These are phyloP conservation scores for Gracilinanus agilis DNA, from an alignment of 2,113 vertebrate species.

Conservation along the genomic window DNA sequence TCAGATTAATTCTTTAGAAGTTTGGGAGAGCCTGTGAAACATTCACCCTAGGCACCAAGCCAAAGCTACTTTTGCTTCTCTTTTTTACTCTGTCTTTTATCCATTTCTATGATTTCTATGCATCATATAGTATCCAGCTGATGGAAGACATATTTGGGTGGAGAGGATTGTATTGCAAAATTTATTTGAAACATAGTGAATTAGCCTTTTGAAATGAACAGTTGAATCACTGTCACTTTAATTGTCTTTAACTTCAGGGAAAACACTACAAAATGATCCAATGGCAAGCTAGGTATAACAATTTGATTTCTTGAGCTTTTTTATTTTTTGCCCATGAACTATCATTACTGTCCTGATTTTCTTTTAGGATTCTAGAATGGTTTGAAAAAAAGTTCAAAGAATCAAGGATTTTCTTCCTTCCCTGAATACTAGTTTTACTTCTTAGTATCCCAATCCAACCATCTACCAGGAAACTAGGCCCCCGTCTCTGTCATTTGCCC, in stretches of 20 bases:
- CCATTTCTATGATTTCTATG: slow-evolving; percentile 18
- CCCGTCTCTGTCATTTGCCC: not conserved
- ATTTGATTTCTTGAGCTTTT: slow-evolving; percentile 28
- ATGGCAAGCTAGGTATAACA: not conserved
- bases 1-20: not conserved
- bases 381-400: not conserved
- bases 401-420: not conserved
- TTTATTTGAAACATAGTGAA: slow-evolving; percentile 8
- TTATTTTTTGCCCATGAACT: not conserved
- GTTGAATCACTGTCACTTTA: not conserved
- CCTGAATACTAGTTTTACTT: not conserved
- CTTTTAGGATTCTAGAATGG: not conserved
- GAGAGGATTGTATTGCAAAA: not conserved
- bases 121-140: not conserved
- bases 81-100: not conserved
- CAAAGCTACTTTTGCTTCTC: not conserved
- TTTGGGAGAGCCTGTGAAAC: not conserved
- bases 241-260: not conserved
- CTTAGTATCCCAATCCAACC: not conserved
- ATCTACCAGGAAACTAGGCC: not conserved
- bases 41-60: not conserved
- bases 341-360: not conserved
- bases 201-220: slow-evolving; percentile 19
- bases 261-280: not conserved
- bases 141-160: slow-evolving; percentile 3